Evolutionary conservation across 2,888 invertebrate genomes (phyloP), one percentile per base, ranked within the genome.

Genomic region (Drosophila borborema): DNA sequence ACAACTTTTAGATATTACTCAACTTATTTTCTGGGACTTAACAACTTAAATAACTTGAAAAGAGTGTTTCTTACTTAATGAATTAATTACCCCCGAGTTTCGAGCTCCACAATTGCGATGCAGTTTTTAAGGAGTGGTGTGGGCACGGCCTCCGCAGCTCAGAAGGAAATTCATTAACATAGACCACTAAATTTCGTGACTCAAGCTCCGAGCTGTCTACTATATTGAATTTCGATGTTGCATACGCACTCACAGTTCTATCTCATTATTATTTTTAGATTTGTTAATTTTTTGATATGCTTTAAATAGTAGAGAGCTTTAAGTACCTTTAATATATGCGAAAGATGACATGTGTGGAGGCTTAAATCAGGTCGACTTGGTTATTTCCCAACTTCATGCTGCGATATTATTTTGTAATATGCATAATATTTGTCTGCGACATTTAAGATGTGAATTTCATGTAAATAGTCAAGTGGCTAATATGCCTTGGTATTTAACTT

Each of bases 401-500:
- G 23, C 38, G n/a, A 55, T 48, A 54, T 54, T 16, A 43, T 55
- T 48, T 28, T 43, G 9, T 20, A 18, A 51, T 23, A n/a, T 63
- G 43, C 64, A 72, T 65, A 45, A 46, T 49, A 64, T 64, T 12
- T 43, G 31, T 10, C 8, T 72, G 65, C 20, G 64, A 20, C 38
- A 58, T 80, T 80, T 63, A 68, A 60, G 56, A 69, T 68, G 51
- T 70, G 60, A 51, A 69, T 61, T 67, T 58, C 69, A 67, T 71
- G 71, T 78, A 58, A 69, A 69, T 74, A 78, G 70, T 65, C 72
- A 45, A 56, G 18, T 61, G 63, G 67, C 68, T 55, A 54, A 7
- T 18, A 18, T 34, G 34, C 31, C n/a, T 36, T 51, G 14, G 7
- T 51, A 20, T 14, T 49, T 34, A 18, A 31, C 18, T n/a, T 23